Percentiles rank a stretch among this genome's conserved stretches.
Evolutionary conservation across 2,113 vertebrate species (phyloP).

Genomic region (Galeopterus variegatus): DNA sequence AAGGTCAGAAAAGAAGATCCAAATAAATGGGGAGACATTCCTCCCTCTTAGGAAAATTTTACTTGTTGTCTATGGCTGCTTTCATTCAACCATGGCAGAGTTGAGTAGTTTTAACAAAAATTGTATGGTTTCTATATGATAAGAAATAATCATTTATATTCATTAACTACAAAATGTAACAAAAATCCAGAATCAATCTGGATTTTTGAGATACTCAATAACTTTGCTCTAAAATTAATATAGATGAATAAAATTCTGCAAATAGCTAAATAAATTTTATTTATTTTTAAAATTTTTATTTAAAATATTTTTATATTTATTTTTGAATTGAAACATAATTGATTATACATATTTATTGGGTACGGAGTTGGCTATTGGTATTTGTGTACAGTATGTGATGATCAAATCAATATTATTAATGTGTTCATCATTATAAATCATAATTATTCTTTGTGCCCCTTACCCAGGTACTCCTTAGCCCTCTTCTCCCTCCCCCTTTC

Average conservation of each 20-base stretch:
- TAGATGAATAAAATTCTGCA: conserved; percentile 46
- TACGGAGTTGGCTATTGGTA: no score
- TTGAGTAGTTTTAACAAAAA: neutral
- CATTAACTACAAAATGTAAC: conserved; percentile 36
- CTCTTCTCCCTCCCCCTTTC: no score
- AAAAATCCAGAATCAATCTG: conserved; percentile 13
- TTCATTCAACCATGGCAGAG: neutral
- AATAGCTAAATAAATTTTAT: conserved; percentile 4
- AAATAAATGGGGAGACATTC: neutral
- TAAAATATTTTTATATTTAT: no score
- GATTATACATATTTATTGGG: no score
- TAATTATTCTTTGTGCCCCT: no score
- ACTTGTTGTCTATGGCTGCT: neutral
- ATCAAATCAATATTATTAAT: no score
- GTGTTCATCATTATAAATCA: no score
- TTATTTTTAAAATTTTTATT: no score
- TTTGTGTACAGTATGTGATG: no score
- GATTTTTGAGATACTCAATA: neutral
- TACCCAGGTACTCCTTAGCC: no score
- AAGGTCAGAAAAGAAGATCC: conserved; percentile 50
- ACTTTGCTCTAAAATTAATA: conserved; percentile 53
- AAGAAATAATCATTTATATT: conserved; percentile 45
- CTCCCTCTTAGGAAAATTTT: neutral
- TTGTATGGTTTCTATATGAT: neutral
- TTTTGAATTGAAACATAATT: no score